Evolutionary conservation across 2,113 vertebrate species (phyloP).

Genomic region (Podiceps cristatus): DNA sequence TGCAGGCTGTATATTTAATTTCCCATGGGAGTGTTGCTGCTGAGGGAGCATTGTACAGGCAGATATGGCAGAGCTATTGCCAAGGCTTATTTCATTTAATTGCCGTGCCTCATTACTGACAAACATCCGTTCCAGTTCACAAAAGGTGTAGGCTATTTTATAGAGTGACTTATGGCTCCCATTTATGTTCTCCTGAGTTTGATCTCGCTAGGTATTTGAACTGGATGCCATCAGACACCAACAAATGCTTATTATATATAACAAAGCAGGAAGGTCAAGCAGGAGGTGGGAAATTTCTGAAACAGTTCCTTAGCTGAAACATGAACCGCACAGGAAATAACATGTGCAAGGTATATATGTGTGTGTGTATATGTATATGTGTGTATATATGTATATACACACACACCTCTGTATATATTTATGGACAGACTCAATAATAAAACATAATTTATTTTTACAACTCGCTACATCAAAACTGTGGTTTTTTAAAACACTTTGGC

Average conservation of each 20-base stretch:
- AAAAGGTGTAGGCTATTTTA: constrained; percentile 12
- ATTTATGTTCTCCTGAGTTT: neutral
- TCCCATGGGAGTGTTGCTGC: neutral
- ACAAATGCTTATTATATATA: neutral
- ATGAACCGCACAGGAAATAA: neutral
- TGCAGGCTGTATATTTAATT: neutral
- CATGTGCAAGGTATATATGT: neutral
- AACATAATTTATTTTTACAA: neutral
- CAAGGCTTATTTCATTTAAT: constrained; percentile 43
- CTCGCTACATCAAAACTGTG: neutral
- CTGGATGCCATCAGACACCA: neutral
- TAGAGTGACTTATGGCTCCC: neutral
- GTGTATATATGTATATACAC: accelerated
- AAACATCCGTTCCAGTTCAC: neutral
- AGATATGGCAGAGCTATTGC: neutral
- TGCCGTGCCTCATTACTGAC: neutral
- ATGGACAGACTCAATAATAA: neutral
- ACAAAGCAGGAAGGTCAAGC: neutral
- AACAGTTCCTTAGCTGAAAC: neutral
- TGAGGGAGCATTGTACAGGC: neutral
- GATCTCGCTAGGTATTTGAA: neutral
- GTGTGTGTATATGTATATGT: neutral
- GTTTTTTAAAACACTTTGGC: neutral
- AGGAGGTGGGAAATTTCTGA: neutral
- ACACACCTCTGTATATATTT: too few species aligned